These are phyloP conservation scores for Clusia tigrina DNA, from an alignment of 2,888 invertebrate genomes.

Conservation along the genomic window DNA sequence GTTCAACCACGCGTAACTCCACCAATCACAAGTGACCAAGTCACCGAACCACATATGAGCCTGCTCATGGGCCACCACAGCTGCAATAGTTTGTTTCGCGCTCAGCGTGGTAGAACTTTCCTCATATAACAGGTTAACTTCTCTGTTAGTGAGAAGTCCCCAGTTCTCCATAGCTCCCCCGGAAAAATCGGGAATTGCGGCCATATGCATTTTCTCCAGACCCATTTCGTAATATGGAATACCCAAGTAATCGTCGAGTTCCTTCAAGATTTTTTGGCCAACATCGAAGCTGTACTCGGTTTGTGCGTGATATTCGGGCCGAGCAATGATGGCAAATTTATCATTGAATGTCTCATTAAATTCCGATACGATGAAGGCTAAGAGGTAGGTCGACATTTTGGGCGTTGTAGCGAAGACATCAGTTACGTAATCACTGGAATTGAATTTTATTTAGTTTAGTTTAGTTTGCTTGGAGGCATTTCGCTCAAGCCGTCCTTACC, in stretches of 20 bases:
- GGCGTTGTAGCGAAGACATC: slow-evolving; percentile 64
- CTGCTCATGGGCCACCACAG: slow-evolving; percentile 66
- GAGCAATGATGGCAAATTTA: slow-evolving; percentile 70
- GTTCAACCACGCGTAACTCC: slow-evolving; percentile 70
- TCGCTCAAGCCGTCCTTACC: slow-evolving; percentile 41
- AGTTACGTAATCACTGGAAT: slow-evolving; percentile 38
- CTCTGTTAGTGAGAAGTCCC: slow-evolving; percentile 85
- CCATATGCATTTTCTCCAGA: slow-evolving; percentile 79
- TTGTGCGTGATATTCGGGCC: slow-evolving; percentile 73
- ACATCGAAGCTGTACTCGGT: slow-evolving; percentile 73
- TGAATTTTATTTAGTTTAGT: neutral
- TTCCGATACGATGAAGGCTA: slow-evolving; percentile 79
- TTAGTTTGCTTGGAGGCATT: neutral
- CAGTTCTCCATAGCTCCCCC: slow-evolving; percentile 93
- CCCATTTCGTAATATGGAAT: slow-evolving; percentile 67
- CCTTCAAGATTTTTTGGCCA: slow-evolving; percentile 66
- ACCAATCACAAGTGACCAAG: slow-evolving; percentile 67
- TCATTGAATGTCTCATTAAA: slow-evolving; percentile 58
- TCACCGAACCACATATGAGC: slow-evolving; percentile 77
- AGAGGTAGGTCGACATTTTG: slow-evolving; percentile 80
- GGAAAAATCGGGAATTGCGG: slow-evolving; percentile 85
- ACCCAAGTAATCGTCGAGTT: slow-evolving; percentile 69
- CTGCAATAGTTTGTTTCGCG: slow-evolving; percentile 71
- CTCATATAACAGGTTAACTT: slow-evolving; percentile 74
- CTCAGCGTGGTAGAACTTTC: slow-evolving; percentile 68